Evolutionary conservation across 2,113 vertebrate species (phyloP).

Genomic region (Ameiurus melas): DNA sequence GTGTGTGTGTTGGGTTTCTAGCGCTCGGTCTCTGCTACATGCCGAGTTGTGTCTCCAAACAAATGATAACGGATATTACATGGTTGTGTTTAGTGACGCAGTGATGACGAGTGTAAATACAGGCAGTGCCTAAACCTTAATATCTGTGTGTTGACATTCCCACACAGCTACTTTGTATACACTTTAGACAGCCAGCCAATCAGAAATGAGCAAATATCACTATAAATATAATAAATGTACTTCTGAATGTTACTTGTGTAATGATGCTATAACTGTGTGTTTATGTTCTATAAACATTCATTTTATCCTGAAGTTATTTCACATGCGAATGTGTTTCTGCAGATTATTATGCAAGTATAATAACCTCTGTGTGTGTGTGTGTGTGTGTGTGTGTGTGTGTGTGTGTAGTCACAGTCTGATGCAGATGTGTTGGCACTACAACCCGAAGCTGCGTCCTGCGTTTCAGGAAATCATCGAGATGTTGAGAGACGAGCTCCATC

Average conservation of each 20-base stretch:
- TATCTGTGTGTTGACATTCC: background rate
- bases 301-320: too few relatives aligned
- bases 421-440: conserved; percentile 98
- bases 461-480: conserved; percentile 94
- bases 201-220: background rate
- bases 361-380: background rate
- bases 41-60: too few relatives aligned
- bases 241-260: background rate
- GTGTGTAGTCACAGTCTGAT: conserved; percentile 85
- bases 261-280: background rate
- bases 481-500: conserved; percentile 91
- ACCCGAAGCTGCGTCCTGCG: conserved; percentile 91
- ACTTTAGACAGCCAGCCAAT: background rate
- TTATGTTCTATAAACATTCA: background rate
- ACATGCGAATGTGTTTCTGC: too few relatives aligned
- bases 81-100: background rate
- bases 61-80: too few relatives aligned
- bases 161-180: background rate
- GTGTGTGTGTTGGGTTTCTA: background rate
- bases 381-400: conserved; percentile 1
- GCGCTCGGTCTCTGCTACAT: background rate
- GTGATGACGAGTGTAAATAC: background rate
- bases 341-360: background rate
- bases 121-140: background rate
- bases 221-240: background rate